phyloP scores from a whole-genome alignment of 1,140 invertebrate species.

The Dinothrombium tinctorium region DNA sequence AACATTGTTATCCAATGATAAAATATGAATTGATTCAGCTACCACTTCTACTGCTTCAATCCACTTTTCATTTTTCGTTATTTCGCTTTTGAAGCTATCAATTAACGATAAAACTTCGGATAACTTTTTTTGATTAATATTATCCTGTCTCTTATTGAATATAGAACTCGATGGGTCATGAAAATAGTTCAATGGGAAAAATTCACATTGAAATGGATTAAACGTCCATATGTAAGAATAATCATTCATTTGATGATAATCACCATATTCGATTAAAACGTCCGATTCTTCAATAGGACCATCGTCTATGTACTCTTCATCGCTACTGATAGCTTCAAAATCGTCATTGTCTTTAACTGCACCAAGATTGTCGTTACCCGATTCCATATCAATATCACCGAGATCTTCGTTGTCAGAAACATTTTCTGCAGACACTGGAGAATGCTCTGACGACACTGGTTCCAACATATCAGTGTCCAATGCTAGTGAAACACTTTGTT shows the following conservation, averaged over 20 bases:
- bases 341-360: conserved; percentile 10
- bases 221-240: neutral
- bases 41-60: conserved; percentile 41
- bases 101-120: neutral
- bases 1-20: neutral
- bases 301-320: conserved; percentile 15
- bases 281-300: neutral
- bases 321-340: conserved; percentile 16
- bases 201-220: neutral
- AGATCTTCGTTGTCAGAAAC: conserved; percentile 7
- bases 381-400: conserved; percentile 10
- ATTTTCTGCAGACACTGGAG: conserved; percentile 1
- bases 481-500: neutral
- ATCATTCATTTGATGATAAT: neutral
- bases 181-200: neutral
- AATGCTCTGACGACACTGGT: conserved; percentile 5
- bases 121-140: neutral
- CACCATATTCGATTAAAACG: neutral
- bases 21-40: conserved; percentile 14
- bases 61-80: conserved; percentile 33
- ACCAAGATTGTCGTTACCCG: conserved; percentile 1
- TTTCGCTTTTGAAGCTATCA: neutral
- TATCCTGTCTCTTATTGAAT: neutral
- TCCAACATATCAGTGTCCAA: conserved; percentile 1
- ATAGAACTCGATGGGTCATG: neutral